Evolutionary conservation across 2,113 vertebrate genomes (phyloP).

Genomic region (Polypterus senegalus): DNA sequence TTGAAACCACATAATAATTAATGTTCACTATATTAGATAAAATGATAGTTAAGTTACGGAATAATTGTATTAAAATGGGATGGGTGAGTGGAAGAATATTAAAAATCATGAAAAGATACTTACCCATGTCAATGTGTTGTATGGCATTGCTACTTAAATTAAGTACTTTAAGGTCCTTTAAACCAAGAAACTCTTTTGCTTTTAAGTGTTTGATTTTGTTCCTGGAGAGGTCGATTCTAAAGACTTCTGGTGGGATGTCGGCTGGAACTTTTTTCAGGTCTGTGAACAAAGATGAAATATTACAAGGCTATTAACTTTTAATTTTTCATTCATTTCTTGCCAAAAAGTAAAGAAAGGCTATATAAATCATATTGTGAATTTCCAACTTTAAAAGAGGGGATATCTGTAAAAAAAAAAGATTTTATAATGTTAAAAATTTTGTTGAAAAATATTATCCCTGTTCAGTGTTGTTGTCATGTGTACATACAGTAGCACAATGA

Average conservation of each 20-base stretch:
- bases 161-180: slow-evolving; percentile 75
- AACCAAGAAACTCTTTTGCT: slow-evolving; percentile 72
- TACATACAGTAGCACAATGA: too few relatives aligned
- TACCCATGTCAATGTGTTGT: slow-evolving; percentile 73
- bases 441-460: too few relatives aligned
- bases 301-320: background rate
- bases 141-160: slow-evolving; percentile 83
- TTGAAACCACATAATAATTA: too few relatives aligned
- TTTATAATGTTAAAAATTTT: too few relatives aligned
- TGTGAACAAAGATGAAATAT: slow-evolving; percentile 36
- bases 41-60: too few relatives aligned
- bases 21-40: too few relatives aligned
- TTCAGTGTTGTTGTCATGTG: too few relatives aligned
- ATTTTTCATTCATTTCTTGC: too few relatives aligned
- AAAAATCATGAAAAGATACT: slow-evolving; percentile 16
- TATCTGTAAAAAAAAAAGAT: background rate
- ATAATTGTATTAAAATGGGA: too few relatives aligned
- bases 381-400: background rate
- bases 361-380: slow-evolving; percentile 8
- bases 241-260: slow-evolving; percentile 71
- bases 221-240: slow-evolving; percentile 78
- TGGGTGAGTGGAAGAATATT: too few relatives aligned
- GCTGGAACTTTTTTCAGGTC: slow-evolving; percentile 73
- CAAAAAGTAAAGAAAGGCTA: too few relatives aligned
- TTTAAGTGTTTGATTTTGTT: slow-evolving; percentile 78